A percentile compares a stretch with the other conserved stretches of the same genome.
Evolutionary conservation across 2,113 vertebrate genomes (phyloP).

Genomic region (Mustelus asterias): DNA sequence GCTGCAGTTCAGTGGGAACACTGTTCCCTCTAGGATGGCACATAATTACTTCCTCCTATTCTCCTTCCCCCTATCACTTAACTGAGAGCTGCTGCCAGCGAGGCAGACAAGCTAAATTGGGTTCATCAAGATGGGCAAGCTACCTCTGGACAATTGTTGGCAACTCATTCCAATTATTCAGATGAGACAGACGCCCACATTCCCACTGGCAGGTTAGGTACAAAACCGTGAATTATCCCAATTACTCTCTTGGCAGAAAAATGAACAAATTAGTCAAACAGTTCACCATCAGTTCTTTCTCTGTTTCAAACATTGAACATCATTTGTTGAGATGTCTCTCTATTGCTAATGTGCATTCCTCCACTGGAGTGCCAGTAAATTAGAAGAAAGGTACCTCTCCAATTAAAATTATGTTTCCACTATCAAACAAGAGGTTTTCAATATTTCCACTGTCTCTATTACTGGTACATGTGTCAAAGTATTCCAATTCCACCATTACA

Average conservation of each 20-base stretch:
- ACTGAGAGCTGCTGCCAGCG: neutral
- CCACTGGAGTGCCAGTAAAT: neutral
- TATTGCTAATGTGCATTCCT: neutral
- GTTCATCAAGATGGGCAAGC: neutral
- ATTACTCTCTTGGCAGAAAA: neutral
- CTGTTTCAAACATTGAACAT: neutral
- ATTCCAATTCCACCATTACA: neutral
- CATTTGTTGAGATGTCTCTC: neutral
- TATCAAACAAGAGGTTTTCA: neutral
- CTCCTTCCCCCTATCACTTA: neutral
- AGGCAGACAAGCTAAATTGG: neutral
- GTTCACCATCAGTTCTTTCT: neutral
- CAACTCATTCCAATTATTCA: neutral
- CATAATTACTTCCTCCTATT: neutral
- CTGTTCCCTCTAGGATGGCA: neutral
- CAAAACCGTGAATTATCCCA: neutral
- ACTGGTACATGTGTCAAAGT: constrained; percentile 14
- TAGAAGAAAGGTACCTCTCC: neutral
- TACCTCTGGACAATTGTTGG: neutral
- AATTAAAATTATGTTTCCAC: neutral
- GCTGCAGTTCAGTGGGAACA: neutral
- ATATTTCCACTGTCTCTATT: neutral
- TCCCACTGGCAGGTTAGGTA: neutral
- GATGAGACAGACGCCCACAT: neutral
- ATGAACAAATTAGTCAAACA: neutral